Percentiles rank a stretch among this genome's conserved stretches.
phyloP scores from a whole-genome alignment of 2,113 vertebrate species.

The Salvator merianae region DNA sequence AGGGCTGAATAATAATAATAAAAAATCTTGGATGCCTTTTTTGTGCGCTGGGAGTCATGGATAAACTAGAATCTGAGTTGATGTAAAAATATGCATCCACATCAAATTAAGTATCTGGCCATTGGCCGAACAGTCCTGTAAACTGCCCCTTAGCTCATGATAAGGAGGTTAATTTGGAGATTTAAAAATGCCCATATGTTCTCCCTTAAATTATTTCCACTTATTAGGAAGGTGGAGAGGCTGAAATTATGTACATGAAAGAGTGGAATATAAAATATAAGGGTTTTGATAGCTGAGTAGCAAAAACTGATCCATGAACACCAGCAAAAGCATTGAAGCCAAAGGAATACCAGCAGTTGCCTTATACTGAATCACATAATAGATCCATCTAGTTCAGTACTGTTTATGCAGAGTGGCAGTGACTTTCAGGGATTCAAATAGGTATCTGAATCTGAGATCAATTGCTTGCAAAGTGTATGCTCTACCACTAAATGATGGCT shows the following conservation, averaged over 20 bases:
- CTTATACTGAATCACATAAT: too few relatives aligned
- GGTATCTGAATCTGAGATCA: too few relatives aligned
- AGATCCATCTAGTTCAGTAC: too few relatives aligned
- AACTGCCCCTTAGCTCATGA: not conserved
- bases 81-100: not conserved
- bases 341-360: too few relatives aligned
- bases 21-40: not conserved
- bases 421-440: too few relatives aligned
- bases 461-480: too few relatives aligned
- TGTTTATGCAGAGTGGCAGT: too few relatives aligned
- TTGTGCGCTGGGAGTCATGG: not conserved
- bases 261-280: not conserved
- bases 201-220: not conserved
- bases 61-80: not conserved
- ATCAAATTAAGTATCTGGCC: not conserved
- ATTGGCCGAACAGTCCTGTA: not conserved
- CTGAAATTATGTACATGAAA: not conserved
- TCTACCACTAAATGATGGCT: too few relatives aligned
- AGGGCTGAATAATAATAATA: constrained; percentile 3
- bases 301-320: too few relatives aligned
- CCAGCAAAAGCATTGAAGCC: too few relatives aligned
- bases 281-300: too few relatives aligned
- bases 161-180: not conserved
- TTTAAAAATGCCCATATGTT: not conserved
- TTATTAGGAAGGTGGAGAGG: not conserved